Evolutionary conservation across 2,888 invertebrate genomes (phyloP).

Genomic region (Eudemis profundana): DNA sequence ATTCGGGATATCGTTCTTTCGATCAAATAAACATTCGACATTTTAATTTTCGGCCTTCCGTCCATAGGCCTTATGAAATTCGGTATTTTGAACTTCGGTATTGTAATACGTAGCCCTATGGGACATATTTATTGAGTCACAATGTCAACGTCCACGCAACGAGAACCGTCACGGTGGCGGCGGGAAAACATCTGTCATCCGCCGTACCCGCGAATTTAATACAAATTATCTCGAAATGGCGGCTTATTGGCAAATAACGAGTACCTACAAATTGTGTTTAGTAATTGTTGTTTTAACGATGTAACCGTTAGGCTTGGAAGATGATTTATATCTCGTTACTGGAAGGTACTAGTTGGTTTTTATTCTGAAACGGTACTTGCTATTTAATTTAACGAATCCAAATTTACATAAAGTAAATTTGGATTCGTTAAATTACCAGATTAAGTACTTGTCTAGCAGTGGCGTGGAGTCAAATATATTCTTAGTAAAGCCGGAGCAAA

Average conservation of each 20-base stretch:
- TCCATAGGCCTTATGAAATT: no score
- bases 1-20: no score
- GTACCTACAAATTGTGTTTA: slow-evolving; percentile 14
- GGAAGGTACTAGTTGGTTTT: not conserved
- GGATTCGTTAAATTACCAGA: no score
- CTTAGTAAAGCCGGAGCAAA: no score
- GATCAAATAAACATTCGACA: no score
- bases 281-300: slow-evolving; percentile 32
- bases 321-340: slow-evolving; percentile 46
- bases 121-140: slow-evolving; percentile 28
- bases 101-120: no score
- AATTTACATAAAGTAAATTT: no score
- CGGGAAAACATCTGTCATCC: slow-evolving; percentile 30
- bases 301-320: slow-evolving; percentile 37
- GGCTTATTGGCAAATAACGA: slow-evolving; percentile 35
- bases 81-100: no score
- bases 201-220: slow-evolving; percentile 36
- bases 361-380: not conserved
- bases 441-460: no score
- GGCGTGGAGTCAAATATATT: no score
- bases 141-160: slow-evolving; percentile 38
- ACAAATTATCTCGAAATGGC: slow-evolving; percentile 28
- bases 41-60: no score
- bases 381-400: not conserved
- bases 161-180: slow-evolving; percentile 24